Conservation (phyloP, 1,140 invertebrate genomes). For the Monochamus saltuarius region DNA sequence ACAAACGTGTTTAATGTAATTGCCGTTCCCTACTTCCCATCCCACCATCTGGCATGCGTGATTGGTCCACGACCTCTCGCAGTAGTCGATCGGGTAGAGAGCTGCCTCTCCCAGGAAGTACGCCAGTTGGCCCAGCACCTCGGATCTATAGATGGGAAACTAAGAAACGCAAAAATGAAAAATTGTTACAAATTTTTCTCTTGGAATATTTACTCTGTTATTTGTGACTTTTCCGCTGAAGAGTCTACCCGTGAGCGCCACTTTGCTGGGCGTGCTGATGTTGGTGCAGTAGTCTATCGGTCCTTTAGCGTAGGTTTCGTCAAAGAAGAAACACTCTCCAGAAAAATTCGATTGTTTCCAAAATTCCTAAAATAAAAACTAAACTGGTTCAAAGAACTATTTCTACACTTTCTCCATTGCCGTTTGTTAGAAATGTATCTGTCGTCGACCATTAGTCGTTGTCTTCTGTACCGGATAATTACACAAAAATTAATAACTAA, state of each 20-base stretch:
- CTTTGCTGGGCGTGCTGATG: conserved; percentile 8
- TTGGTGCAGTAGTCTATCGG: conserved; percentile 24
- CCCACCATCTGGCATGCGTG: conserved; percentile 9
- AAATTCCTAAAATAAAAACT: conserved; percentile 26
- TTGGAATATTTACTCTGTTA: background rate
- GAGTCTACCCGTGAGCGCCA: conserved; percentile 23
- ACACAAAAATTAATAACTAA: no score
- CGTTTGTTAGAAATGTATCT: background rate
- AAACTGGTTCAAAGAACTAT: no score
- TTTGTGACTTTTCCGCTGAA: conserved; percentile 1
- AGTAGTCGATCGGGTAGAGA: conserved; percentile 31
- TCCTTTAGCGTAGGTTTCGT: conserved; percentile 1
- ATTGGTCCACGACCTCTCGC: conserved; percentile 26
- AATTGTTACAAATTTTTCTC: background rate
- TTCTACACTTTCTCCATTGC: conserved; percentile 5
- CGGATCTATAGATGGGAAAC: background rate
- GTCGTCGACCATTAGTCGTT: no score
- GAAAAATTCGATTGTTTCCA: conserved; percentile 25
- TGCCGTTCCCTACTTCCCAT: background rate
- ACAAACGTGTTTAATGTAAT: conserved; percentile 1
- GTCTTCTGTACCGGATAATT: no score
- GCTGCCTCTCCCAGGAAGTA: conserved; percentile 33
- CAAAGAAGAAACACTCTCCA: conserved; percentile 24
- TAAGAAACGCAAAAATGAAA: background rate
- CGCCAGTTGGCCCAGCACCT: conserved; percentile 26